Evolutionary conservation across 2,113 vertebrate genomes (phyloP).

Genomic region (Ibidorhyncha struthersii): DNA sequence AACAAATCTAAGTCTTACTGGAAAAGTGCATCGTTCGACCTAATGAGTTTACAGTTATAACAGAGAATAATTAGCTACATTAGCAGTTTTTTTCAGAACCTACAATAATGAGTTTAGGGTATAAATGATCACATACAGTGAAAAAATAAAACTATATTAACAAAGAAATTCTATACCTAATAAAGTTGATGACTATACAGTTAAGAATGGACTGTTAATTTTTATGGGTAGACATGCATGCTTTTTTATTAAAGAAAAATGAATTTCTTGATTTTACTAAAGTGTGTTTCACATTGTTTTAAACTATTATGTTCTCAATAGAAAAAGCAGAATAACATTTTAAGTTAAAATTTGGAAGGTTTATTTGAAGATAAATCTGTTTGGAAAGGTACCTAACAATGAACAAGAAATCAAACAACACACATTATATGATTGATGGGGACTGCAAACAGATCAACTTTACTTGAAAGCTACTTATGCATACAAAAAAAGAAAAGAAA

Average conservation of each 20-base stretch:
- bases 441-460: neutral
- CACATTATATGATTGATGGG: neutral
- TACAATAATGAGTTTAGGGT: neutral
- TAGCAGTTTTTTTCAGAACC: neutral
- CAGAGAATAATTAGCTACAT: neutral
- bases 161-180: neutral
- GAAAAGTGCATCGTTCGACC: neutral
- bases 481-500: neutral
- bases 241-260: neutral
- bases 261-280: neutral
- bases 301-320: neutral
- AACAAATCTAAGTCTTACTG: neutral
- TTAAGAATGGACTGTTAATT: neutral
- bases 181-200: neutral
- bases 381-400: neutral
- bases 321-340: neutral
- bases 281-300: neutral
- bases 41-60: neutral
- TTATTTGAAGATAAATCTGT: neutral
- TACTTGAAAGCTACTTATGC: neutral
- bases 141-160: neutral
- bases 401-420: neutral
- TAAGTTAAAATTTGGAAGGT: neutral
- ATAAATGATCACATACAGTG: neutral
- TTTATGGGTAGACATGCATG: neutral